phyloP scores from a whole-genome alignment of 2,113 vertebrate species.

The Cynoglossus semilaevis region DNA sequence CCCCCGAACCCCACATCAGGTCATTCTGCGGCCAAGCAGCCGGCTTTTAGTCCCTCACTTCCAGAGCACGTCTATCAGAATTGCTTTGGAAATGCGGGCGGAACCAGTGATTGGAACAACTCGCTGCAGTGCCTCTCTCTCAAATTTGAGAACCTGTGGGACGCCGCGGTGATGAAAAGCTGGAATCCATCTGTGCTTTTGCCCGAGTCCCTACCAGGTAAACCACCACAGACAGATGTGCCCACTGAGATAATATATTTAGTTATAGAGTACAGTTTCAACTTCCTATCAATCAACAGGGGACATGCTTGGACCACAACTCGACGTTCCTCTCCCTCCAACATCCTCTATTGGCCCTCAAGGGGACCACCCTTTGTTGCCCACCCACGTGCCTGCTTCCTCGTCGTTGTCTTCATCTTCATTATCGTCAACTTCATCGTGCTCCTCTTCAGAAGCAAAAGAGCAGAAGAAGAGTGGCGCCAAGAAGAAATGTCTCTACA shows the following conservation, averaged over 20 bases:
- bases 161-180: constrained; percentile 95
- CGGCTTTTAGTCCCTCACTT: constrained; percentile 89
- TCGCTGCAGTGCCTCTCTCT: constrained; percentile 82
- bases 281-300: constrained; percentile 53
- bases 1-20: constrained; percentile 86
- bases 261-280: too few relatives aligned
- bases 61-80: constrained; percentile 95
- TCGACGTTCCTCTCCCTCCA: constrained; percentile 84
- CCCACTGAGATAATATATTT: background rate
- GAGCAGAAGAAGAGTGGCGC: constrained; percentile 86
- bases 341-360: constrained; percentile 74
- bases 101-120: constrained; percentile 90
- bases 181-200: constrained; percentile 92
- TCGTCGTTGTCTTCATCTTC: constrained; percentile 62
- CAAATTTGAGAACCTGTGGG: constrained; percentile 98
- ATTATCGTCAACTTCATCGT: constrained; percentile 64
- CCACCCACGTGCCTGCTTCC: constrained; percentile 52
- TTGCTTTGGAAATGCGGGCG: constrained; percentile 82
- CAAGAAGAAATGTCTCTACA: constrained; percentile 98
- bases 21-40: constrained; percentile 89
- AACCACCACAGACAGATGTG: constrained; percentile 29
- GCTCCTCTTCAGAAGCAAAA: constrained; percentile 80
- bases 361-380: constrained; percentile 52
- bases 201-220: constrained; percentile 91
- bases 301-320: constrained; percentile 84